Base-by-base conservation (phyloP, 2,888 invertebrate species). In the Ennomos erosarius region DNA sequence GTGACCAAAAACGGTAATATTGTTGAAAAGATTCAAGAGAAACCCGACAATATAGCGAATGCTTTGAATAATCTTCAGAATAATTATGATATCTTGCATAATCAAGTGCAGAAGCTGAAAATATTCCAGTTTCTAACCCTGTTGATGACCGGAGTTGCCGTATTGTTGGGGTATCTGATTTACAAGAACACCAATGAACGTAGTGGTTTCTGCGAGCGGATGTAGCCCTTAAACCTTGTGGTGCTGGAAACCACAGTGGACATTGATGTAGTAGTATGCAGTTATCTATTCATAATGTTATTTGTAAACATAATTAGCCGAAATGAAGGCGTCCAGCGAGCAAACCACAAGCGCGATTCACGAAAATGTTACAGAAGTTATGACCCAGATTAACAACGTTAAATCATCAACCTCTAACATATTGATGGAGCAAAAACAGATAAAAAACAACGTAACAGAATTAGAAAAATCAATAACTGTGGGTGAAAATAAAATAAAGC, bases 1-100 rank as follows among this genome's bases (percentile, higher is more conserved):
- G 49, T 84, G 42, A 69, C 82, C 0, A 89, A 80, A 49, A 88
- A 88, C n/a, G 88, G 87, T 0, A 84, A 72, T 0, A 12, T 84
- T 0, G 46, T 74, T 0, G 85, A 89, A 0, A 81, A 79, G 49
- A 43, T 61, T 0, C 40, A 92, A 68, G 98, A 96, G 6, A 98
- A 95, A 40, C 95, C 89, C 1, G 96, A 96, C n/a, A 96, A 95
- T 0, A 96, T 95, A 3, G 95, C 94, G 62, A 94, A 96, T 26
- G 97, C 98, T 0, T 43, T 90, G 9, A 84, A 80, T 11, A 86
- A 82, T 36, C 63, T 92, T 6, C 87, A 91, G 55, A 75, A 74
- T 16, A 87, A 87, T 48, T 88, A 88, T 37, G 83, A 84, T 26
- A 67, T 65, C 0, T 52, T 92, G 0, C 83, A 85, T 37, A 75